Evolutionary conservation across 2,113 vertebrate genomes (phyloP), one percentile per base, ranked within the genome.

Genomic region (Thinocorus orbignyianus): DNA sequence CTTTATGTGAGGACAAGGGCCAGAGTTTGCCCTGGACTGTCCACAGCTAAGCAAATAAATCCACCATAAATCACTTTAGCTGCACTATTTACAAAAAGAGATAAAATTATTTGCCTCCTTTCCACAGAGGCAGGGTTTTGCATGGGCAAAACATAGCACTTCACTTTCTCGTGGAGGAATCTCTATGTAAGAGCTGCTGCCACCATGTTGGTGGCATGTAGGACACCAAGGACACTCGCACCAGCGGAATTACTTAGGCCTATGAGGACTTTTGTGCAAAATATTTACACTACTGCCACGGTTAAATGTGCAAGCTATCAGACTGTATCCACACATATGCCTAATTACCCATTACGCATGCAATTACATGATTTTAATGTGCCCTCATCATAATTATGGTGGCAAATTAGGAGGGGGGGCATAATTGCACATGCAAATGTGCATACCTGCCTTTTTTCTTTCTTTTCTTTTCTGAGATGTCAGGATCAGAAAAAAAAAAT

Each of bases 131-230:
- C 2, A 48, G 51, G 37, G 10, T 18, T 86, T 72, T 41, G 10
- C 1, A 0, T 1, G 31, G 61, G 30, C 28, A 25, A 81, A 41
- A 80, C 2, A 31, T 6, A 39, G 26, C 33, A 6, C 17, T 62
- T 76, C 5, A 0, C 5, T 18, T 62, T 28, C 31, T 33, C 13
- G 19, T 19, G 22, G 26, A n/a, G 11, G 25, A 42, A 31, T 1
- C 10, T 2, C 2, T 3, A 6, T 9, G 17, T 19, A 15, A 15
- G 11, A 46, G 20, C 31, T 64, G 35, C 52, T 6, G 4, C 5
- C 16, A 41, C 0, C 6, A 5, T 4, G 3, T 7, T 1, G 5
- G 5, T 5, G 52, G 7, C 5, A 0, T 0, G 69, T 2, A 4
- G 46, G 69, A 55, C 60, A 24, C 55, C 16, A 0, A 7, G 6